Conservation (phyloP, 2,888 invertebrate species). For the Drosophila melanosoma region DNA sequence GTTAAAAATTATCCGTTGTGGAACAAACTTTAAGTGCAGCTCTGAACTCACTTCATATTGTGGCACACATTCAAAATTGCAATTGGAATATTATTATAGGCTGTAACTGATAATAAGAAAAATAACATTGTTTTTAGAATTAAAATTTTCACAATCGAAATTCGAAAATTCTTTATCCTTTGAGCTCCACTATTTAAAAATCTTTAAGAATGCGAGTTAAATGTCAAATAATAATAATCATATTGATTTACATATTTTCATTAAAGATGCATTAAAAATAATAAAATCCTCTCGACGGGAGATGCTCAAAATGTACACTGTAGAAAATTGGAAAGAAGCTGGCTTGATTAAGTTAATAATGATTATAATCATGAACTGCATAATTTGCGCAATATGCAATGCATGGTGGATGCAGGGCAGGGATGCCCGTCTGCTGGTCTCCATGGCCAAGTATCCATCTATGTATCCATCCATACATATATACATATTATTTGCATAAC, state of each 20-base stretch:
- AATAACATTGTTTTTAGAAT: neutral
- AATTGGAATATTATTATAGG: neutral
- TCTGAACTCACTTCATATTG: neutral
- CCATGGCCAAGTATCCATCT: neutral
- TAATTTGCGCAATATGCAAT: slow-evolving; percentile 46
- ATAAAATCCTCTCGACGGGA: neutral
- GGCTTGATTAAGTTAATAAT: slow-evolving; percentile 48
- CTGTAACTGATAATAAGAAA: neutral
- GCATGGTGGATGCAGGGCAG: slow-evolving; percentile 2
- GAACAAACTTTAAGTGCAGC: neutral
- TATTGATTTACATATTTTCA: neutral
- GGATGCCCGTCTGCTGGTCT: neutral
- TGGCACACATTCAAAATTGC: neutral
- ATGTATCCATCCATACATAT: neutral
- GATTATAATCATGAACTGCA: slow-evolving; percentile 46
- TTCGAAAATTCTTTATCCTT: neutral
- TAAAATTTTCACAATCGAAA: neutral
- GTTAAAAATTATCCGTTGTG: neutral
- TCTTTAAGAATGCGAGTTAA: neutral
- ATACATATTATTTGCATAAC: slow-evolving; percentile 56
- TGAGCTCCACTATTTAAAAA: neutral
- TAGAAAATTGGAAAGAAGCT: slow-evolving; percentile 13
- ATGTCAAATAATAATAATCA: neutral
- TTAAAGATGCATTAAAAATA: neutral
- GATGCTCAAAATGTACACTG: neutral